Conservation (phyloP, 2,888 invertebrate species). For the Polymixis flavicincta region DNA sequence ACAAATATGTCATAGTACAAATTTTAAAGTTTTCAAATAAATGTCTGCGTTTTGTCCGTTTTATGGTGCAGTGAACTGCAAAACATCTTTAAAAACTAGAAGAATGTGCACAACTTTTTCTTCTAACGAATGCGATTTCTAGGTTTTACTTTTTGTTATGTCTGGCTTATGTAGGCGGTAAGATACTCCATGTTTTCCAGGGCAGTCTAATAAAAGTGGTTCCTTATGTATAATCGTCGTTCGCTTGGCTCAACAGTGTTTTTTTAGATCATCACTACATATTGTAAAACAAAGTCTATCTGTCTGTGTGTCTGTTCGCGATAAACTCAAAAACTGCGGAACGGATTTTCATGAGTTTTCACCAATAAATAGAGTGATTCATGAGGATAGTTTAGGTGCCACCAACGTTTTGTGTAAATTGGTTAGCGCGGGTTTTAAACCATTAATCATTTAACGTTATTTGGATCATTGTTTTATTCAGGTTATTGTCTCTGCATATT, state of each 20-base stretch:
- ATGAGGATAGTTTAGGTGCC: too few species aligned
- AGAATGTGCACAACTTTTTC: not conserved
- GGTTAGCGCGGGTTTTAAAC: not conserved
- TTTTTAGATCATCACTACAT: not conserved
- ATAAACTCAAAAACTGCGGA: too few species aligned
- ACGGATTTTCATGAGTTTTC: too few species aligned
- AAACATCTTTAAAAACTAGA: not conserved
- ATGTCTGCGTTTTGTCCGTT: not conserved
- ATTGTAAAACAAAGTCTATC: too few species aligned
- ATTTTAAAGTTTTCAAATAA: conserved; percentile 25
- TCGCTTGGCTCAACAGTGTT: not conserved
- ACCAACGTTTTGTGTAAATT: too few species aligned
- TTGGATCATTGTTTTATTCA: not conserved
- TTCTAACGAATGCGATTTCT: not conserved
- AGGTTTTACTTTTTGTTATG: not conserved
- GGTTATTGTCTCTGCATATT: not conserved
- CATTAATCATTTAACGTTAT: not conserved
- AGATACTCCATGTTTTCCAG: not conserved
- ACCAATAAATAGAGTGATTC: too few species aligned
- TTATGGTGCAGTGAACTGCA: not conserved
- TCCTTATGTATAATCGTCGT: not conserved
- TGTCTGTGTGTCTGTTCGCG: too few species aligned
- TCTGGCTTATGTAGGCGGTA: not conserved
- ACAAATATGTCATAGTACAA: conserved; percentile 1
- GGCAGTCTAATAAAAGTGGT: not conserved